Evolutionary conservation across 2,797 vertebrate species (phyloP).

Genomic region (Craterocephalus amniculus): DNA sequence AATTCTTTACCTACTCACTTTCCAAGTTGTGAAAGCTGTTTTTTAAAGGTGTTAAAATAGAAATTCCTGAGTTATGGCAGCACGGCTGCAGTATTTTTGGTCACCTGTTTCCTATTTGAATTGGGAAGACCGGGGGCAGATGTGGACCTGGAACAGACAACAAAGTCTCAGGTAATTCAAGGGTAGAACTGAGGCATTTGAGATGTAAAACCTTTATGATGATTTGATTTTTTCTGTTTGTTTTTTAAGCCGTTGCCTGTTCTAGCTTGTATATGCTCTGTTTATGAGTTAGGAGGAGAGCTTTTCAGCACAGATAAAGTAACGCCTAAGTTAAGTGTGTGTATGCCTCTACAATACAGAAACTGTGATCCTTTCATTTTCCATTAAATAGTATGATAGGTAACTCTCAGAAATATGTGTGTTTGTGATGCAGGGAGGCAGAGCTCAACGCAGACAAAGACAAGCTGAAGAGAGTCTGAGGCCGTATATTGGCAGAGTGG

Average conservation of each 20-base stretch:
- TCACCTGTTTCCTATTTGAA: conserved; percentile 65
- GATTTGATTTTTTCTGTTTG: neutral
- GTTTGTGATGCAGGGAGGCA: conserved; percentile 68
- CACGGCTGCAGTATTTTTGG: conserved; percentile 27
- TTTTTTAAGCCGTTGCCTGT: neutral
- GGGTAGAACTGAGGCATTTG: conserved; percentile 15
- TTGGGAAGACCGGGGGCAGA: conserved; percentile 55
- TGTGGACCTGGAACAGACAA: conserved; percentile 67
- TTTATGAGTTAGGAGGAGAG: neutral
- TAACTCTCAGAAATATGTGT: conserved; percentile 27
- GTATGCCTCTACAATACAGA: conserved; percentile 14
- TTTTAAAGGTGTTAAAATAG: conserved; percentile 9
- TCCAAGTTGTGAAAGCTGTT: conserved; percentile 1
- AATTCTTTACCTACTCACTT: neutral
- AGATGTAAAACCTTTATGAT: neutral
- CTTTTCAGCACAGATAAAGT: conserved; percentile 15
- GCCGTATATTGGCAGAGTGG: conserved; percentile 81
- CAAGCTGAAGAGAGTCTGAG: conserved; percentile 76
- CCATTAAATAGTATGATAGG: neutral
- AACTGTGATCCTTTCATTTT: neutral
- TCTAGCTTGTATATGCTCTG: neutral
- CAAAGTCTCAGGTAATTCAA: conserved; percentile 58
- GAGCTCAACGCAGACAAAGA: conserved; percentile 78
- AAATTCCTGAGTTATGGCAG: neutral
- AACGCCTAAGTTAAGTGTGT: conserved; percentile 9